Evolutionary conservation across 2,888 invertebrate genomes (phyloP).

Genomic region (Drosophila leonis): DNA sequence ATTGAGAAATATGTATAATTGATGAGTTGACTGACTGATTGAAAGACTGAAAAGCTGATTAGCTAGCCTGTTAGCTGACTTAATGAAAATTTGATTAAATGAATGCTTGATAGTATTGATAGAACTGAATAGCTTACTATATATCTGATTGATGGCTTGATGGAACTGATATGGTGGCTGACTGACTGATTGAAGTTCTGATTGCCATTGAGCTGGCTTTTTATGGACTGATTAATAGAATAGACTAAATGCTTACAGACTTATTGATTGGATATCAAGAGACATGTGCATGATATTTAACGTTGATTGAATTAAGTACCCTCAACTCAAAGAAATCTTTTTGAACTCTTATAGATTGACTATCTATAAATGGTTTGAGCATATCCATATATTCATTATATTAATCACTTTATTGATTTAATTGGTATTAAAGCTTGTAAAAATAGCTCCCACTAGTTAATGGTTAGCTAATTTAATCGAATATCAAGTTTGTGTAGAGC

Average conservation of each 20-base stretch:
- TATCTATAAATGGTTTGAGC: too few relatives aligned
- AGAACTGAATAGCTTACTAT: neutral
- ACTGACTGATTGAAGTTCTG: neutral
- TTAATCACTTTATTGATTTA: neutral
- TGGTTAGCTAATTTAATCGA: neutral
- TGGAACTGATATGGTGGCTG: too few relatives aligned
- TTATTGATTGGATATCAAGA: too few relatives aligned
- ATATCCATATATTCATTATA: too few relatives aligned
- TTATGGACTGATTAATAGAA: neutral
- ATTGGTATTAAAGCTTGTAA: neutral
- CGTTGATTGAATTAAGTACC: too few relatives aligned
- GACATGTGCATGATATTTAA: too few relatives aligned
- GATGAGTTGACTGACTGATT: neutral
- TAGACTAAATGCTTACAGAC: too few relatives aligned
- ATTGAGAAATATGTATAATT: neutral
- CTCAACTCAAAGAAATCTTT: too few relatives aligned
- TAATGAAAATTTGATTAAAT: neutral
- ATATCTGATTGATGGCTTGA: too few relatives aligned
- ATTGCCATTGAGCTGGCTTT: neutral
- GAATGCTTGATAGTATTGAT: neutral
- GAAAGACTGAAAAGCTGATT: neutral
- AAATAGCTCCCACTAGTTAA: neutral
- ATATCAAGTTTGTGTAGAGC: constrained; percentile 10
- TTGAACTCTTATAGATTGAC: too few relatives aligned
- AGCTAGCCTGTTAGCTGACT: too few relatives aligned